These are phyloP conservation scores for Lacanobia wlatinum DNA, from an alignment of 2,888 invertebrate species.

Conservation along the genomic window DNA sequence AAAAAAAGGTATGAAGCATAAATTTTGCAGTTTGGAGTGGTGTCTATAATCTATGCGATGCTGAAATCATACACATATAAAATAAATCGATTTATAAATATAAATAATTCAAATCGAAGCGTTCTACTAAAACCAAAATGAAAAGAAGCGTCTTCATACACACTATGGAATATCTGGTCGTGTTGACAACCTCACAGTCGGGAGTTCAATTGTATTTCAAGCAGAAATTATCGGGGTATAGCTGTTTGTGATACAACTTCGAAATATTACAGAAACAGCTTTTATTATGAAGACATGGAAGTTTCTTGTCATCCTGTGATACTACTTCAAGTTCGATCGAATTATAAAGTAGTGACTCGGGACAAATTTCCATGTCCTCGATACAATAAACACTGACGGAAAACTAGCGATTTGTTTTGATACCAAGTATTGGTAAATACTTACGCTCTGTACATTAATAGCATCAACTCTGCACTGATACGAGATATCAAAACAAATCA, in stretches of 20 bases:
- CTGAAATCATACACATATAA: conserved; percentile 87
- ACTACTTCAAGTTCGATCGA: neutral
- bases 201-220: conserved; percentile 53
- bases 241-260: conserved; percentile 64
- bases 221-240: conserved; percentile 44
- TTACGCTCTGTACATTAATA: neutral
- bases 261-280: conserved; percentile 53
- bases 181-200: conserved; percentile 62
- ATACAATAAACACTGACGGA: conserved; percentile 48
- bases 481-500: conserved; percentile 52
- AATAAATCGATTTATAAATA: conserved; percentile 77
- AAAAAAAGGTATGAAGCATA: conserved; percentile 83
- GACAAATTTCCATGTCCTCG: conserved; percentile 50
- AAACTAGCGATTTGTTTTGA: conserved; percentile 45
- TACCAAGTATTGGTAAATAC: neutral
- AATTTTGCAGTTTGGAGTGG: conserved; percentile 81
- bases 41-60: conserved; percentile 83
- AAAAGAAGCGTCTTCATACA: conserved; percentile 80
- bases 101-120: conserved; percentile 82
- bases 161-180: conserved; percentile 72
- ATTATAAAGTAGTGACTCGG: neutral
- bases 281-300: conserved; percentile 48
- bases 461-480: neutral
- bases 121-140: conserved; percentile 83
- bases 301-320: neutral